Evolutionary conservation across 2,113 vertebrate genomes (phyloP).

Genomic region (Tachycineta bicolor): DNA sequence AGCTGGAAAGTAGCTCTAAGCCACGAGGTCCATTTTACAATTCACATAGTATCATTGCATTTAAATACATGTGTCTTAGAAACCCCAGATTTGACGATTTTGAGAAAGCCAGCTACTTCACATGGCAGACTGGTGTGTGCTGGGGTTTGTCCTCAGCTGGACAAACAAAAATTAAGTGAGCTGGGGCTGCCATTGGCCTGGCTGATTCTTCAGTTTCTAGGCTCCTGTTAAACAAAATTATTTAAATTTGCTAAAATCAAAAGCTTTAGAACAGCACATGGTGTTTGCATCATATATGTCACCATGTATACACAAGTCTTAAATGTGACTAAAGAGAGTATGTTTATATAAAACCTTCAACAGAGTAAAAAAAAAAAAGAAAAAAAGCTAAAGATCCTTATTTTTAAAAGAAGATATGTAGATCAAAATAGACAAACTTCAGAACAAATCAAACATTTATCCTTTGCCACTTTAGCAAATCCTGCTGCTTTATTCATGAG

Average conservation of each 20-base stretch:
- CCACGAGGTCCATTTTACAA: background rate
- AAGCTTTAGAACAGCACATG: background rate
- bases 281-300: background rate
- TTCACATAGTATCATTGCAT: background rate
- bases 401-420: background rate
- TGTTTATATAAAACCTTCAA: background rate
- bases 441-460: background rate
- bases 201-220: background rate
- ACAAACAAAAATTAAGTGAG: background rate
- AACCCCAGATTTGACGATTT: background rate
- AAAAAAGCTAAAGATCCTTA: background rate
- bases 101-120: background rate
- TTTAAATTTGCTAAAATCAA: background rate
- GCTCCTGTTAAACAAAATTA: background rate
- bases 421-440: background rate
- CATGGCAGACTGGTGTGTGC: too few species aligned
- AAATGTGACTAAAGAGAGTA: background rate
- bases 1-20: background rate
- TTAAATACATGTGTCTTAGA: background rate
- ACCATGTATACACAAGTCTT: background rate
- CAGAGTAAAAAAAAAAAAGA: background rate
- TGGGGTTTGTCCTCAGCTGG: background rate
- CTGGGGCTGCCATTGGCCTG: background rate
- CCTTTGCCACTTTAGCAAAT: background rate
- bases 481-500: background rate